Percentiles rank a stretch among this genome's conserved stretches.
Conservation (phyloP, 2,797 vertebrate genomes). For the Erithacus rubecula region DNA sequence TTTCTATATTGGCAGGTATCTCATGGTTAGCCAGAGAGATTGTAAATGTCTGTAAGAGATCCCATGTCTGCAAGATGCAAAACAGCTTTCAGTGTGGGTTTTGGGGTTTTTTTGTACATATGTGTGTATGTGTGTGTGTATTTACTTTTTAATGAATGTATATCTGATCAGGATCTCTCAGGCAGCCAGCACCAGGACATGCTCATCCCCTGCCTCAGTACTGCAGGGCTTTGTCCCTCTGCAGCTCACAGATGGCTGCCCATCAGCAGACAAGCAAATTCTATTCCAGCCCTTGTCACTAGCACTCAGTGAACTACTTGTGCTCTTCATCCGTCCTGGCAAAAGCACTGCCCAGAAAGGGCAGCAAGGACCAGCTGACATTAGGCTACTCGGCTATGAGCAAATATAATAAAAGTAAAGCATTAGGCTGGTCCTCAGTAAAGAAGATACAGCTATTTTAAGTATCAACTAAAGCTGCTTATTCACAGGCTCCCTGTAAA, state of each 20-base stretch:
- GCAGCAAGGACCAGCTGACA: background rate
- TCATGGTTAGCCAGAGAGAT: background rate
- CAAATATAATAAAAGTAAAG: slow-evolving; percentile 39
- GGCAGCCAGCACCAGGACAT: background rate
- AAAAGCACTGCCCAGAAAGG: background rate
- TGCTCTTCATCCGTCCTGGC: background rate
- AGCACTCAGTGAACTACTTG: background rate
- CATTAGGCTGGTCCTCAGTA: slow-evolving; percentile 10
- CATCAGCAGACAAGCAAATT: background rate
- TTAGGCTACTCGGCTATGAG: background rate
- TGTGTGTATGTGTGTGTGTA: fast-evolving
- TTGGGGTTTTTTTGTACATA: background rate
- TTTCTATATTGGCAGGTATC: background rate
- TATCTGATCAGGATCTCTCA: background rate
- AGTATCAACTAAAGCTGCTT: slow-evolving; percentile 71
- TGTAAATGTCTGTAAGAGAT: fast-evolving
- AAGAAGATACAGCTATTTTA: slow-evolving; percentile 70
- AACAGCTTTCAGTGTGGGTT: background rate
- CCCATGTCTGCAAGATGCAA: background rate
- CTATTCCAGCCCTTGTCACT: background rate
- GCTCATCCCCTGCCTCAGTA: background rate
- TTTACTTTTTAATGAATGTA: background rate
- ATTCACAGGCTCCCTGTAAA: slow-evolving; percentile 59
- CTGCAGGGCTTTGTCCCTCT: fast-evolving
- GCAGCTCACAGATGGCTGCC: fast-evolving